Conservation (phyloP, 2,113 vertebrate species). For the Calyptommatus sinebrachiatus region DNA sequence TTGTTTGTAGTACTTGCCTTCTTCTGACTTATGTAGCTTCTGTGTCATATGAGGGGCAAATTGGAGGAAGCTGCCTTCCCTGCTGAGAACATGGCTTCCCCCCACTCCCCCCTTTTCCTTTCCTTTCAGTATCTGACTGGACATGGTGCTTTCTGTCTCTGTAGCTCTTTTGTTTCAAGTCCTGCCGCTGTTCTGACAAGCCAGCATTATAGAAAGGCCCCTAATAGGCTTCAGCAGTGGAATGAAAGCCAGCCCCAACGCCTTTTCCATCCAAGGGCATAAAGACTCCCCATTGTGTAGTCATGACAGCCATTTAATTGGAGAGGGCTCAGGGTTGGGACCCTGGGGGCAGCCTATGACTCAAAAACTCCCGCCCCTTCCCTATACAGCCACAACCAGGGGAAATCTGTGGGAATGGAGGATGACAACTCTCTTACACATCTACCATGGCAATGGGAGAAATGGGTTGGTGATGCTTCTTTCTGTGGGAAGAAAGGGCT, state of each 20-base stretch:
- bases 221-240: conserved; percentile 22
- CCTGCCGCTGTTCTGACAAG: conserved; percentile 23
- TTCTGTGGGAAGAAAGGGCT: not conserved
- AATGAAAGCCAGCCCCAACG: conserved; percentile 35
- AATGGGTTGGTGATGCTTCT: not conserved
- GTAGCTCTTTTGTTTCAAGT: conserved; percentile 44
- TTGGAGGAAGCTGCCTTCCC: conserved; percentile 4
- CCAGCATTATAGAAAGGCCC: conserved; percentile 27
- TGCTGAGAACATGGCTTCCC: conserved; percentile 20
- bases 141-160: conserved; percentile 24
- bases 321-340: conserved; percentile 29
- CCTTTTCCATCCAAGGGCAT: conserved; percentile 22
- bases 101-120: too few species aligned
- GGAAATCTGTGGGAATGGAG: not conserved
- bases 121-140: conserved; percentile 1
- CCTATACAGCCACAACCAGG: not conserved
- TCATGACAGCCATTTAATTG: conserved; percentile 33
- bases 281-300: conserved; percentile 34
- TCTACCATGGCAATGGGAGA: not conserved
- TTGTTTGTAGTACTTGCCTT: too few species aligned
- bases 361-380: conserved; percentile 14
- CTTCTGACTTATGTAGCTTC: not conserved
- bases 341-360: conserved; percentile 17
- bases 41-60: not conserved
- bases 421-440: too few species aligned